Evolutionary conservation across 2,888 invertebrate genomes (phyloP), one percentile per base, ranked within the genome.

Genomic region (Drosophila diplacantha): DNA sequence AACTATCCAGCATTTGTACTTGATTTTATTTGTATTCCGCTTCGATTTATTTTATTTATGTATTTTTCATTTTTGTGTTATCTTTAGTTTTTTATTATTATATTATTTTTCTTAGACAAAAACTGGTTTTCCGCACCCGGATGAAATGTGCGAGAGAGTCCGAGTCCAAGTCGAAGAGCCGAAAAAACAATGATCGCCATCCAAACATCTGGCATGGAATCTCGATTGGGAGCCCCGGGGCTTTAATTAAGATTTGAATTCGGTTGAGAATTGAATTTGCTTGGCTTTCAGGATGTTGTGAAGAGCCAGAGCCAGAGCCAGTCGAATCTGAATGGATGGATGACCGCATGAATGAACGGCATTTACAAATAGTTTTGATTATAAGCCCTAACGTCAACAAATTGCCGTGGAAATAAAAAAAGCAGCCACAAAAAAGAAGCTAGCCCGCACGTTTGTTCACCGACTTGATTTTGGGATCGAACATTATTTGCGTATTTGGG

Each of bases 121-220:
- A 77, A 80, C 80, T 67, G 80, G 77, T 75, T 75, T 79, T 49
- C 47, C 64, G 69, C 78, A 77, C 77, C 76, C 76, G 76, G 80
- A 77, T 80, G 77, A 77, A 75, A 59, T 50, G 41, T 73, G 66
- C 41, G 50, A 50, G 58, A 58, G 58, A 57, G 58, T 59, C 49
- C 31, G 39, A 37, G 54, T 59, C 62, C 51, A 52, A 54, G 38
- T 20, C 44, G 9, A 46, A 62, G 60, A 61, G 47, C 47, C 59
- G 24, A 50, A 60, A 35, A 46, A 38, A 37, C 35, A 22, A 43
- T 32, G 8, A 39, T 41, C 50, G 35, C 43, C 61, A 43, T 35
- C 60, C 41, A 61, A 60, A 61, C 60, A 60, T 60, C 61, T 61
- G 50, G 60, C 18, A 29, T 59, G 57, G 55, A 58, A 44, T 58